Evolutionary conservation across 2,113 vertebrate genomes (phyloP).

Genomic region (Tetrao urogallus): DNA sequence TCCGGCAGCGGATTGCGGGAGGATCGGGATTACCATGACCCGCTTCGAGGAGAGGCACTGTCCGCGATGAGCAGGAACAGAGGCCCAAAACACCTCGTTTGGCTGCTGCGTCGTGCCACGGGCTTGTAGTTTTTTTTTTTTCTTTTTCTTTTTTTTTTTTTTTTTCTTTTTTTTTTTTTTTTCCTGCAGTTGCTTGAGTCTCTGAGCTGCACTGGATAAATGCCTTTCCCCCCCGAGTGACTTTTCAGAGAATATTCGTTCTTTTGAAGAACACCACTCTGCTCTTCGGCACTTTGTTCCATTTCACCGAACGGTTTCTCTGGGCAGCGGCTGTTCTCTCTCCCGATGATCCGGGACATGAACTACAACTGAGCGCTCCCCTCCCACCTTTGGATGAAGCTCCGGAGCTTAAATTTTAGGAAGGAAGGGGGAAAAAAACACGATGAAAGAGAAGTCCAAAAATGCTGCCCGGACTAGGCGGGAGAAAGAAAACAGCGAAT

Average conservation of each 20-base stretch:
- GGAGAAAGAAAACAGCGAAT: conserved; percentile 99
- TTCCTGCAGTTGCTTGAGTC: neutral
- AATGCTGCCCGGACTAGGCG: conserved; percentile 97
- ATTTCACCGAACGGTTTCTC: conserved; percentile 37
- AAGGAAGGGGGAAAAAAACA: conserved; percentile 75
- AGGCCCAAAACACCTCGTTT: conserved; percentile 17
- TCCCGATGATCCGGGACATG: conserved; percentile 40
- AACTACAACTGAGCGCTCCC: conserved; percentile 62
- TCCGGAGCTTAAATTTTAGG: conserved; percentile 73
- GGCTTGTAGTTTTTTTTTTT: neutral
- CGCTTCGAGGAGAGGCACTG: conserved; percentile 55
- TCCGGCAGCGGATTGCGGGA: conserved; percentile 14
- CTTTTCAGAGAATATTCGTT: conserved; percentile 36
- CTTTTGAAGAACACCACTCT: neutral
- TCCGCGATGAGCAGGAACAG: conserved; percentile 44
- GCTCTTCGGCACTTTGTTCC: conserved; percentile 9
- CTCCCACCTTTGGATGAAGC: conserved; percentile 79
- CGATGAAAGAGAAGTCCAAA: conserved; percentile 99
- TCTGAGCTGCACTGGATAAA: conserved; percentile 48
- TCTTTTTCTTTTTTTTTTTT: no score
- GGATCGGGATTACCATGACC: conserved; percentile 66
- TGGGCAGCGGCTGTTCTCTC: conserved; percentile 6
- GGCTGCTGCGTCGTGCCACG: conserved; percentile 18
- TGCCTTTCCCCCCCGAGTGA: neutral
- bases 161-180: neutral